Conservation (phyloP, 2,888 invertebrate genomes). For the Dendrolimus houi region DNA sequence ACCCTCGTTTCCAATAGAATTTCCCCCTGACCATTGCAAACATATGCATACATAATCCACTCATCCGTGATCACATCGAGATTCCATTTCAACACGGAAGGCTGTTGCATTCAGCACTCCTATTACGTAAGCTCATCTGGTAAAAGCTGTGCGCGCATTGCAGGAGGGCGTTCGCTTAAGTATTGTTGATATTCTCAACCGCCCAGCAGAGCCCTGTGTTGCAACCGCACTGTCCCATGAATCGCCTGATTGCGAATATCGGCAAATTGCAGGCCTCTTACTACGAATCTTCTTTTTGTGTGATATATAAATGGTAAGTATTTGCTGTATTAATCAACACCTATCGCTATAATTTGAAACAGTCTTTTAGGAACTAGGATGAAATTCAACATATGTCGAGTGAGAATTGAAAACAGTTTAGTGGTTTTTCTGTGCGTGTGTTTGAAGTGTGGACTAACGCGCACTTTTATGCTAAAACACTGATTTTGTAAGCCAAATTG, state of each 20-base stretch:
- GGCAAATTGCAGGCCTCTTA: constrained; percentile 26
- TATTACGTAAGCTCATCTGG: constrained; percentile 60
- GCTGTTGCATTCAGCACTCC: constrained; percentile 42
- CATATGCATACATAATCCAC: constrained; percentile 1
- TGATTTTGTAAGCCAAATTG: too few species aligned
- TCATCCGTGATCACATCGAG: constrained; percentile 38
- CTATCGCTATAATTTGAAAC: too few species aligned
- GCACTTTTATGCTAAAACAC: too few species aligned
- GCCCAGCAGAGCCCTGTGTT: constrained; percentile 42
- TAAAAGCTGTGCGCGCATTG: constrained; percentile 48
- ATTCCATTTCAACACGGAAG: constrained; percentile 35
- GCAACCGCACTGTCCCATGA: constrained; percentile 60
- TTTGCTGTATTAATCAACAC: too few species aligned
- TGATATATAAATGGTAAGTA: too few species aligned
- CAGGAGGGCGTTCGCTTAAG: constrained; percentile 47
- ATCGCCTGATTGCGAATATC: constrained; percentile 56
- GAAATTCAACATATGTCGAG: too few species aligned
- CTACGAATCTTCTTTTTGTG: constrained; percentile 18
- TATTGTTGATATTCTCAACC: constrained; percentile 69
- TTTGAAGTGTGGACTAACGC: too few species aligned
- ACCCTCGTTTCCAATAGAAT: not conserved
- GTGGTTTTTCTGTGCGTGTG: too few species aligned
- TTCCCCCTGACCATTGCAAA: not conserved
- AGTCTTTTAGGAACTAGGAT: too few species aligned
- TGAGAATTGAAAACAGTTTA: too few species aligned